Base-by-base conservation (phyloP, 1,140 invertebrate genomes). In the Melanaphis sacchari region DNA sequence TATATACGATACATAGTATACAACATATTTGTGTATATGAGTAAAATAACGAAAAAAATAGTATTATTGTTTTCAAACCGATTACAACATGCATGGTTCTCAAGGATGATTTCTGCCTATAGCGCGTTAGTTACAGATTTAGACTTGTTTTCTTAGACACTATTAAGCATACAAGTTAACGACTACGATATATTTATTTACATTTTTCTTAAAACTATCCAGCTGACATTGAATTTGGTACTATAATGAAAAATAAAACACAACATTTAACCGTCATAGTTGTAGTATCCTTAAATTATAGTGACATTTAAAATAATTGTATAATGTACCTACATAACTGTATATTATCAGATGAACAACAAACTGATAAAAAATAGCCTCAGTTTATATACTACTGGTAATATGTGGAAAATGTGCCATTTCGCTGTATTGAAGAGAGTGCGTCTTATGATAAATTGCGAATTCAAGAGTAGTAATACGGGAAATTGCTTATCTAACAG, bases 231-330 rank as follows among this genome's bases (percentile, higher is more conserved):
- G 82, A 84, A 84, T 84, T 40, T 15, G 24, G 24, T 40, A 24
- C 82, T 21, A 36, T 38, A 22, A 24, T 24, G 7, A 38, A 76
- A 84, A 84, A 24, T 26, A 5, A 40, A 84, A 84, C 24, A 84
- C 24, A 31, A 84, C 24, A 84, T 24, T 26, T 40, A 40, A 84
- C 24, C 24, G 84, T 31, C 84, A 26, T 26, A 43, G 84, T 40
- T 11, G 26, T 41, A 85, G 85, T 36, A 8, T 43, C 31, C 31
- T n/a, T 88, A 88, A 88, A 46, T 49, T 88, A 31, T 31, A 88
- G 43, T 46, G 85, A 88, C 43, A 46, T 88, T 88, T 88, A 43
- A 88, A 85, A 85, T 43, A 85, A 85, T 43, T 41, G 40, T 38
- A 43, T 43, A 46, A 46, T 2, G 18, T 36, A n/a, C 15, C 1